A percentile compares a stretch with the other conserved stretches of the same genome.
Conservation (phyloP, 2,113 vertebrate species). For the Nothobranchius kuhntae region DNA sequence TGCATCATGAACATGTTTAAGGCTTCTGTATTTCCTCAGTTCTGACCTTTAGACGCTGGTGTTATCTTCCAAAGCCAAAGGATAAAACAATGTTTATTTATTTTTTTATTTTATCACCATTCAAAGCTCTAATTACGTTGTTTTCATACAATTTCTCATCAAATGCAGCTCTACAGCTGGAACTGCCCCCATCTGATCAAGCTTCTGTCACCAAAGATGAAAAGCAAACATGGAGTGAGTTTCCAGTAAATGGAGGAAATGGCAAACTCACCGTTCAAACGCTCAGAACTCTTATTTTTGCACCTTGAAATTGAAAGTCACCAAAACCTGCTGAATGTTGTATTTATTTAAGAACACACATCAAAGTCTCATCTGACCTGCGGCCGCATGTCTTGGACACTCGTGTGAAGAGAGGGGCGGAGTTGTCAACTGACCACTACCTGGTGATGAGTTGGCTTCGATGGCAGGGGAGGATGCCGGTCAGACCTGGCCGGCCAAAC, state of each 20-base stretch:
- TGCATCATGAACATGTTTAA: constrained; percentile 5
- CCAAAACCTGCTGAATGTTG: constrained; percentile 2
- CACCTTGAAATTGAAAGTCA: constrained; percentile 18
- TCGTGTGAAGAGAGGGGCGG: too few relatives aligned
- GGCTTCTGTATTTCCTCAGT: neutral
- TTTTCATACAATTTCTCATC: constrained; percentile 10
- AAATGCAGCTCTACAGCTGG: constrained; percentile 38
- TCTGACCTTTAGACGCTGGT: neutral
- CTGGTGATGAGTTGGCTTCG: too few relatives aligned
- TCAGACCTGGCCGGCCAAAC: too few relatives aligned
- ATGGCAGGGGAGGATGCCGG: too few relatives aligned
- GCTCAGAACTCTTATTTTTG: constrained; percentile 6
- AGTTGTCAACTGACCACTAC: too few relatives aligned
- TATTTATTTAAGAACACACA: constrained; percentile 6
- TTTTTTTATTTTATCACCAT: neutral
- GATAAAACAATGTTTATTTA: neutral
- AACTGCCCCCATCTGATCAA: constrained; percentile 27
- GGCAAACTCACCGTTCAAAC: constrained; percentile 3
- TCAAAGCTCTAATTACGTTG: neutral
- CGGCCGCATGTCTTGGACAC: too few relatives aligned
- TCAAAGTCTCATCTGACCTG: neutral
- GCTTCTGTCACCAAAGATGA: constrained; percentile 34
- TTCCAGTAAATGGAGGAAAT: neutral
- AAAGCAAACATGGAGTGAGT: constrained; percentile 3
- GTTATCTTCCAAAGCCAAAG: neutral